Conservation (phyloP, 2,113 vertebrate genomes). For the Hippoglossus stenolepis region DNA sequence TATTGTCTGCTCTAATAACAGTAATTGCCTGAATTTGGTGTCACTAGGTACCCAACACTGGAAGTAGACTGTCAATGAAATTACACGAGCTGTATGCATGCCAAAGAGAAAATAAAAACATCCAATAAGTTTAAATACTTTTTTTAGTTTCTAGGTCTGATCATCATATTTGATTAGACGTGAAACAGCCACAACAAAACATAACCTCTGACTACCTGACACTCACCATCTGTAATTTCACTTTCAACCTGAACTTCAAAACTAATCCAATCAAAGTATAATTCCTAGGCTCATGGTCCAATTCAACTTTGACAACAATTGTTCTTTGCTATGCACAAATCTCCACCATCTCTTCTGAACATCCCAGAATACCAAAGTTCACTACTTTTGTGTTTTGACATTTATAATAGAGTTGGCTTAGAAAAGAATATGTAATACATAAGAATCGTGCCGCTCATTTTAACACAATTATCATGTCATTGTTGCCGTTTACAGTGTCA, state of each 20-base stretch:
- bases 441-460: neutral
- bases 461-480: neutral
- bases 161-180: neutral
- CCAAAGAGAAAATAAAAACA: neutral
- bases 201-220: too few species aligned
- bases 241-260: neutral
- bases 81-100: neutral
- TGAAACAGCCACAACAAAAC: neutral
- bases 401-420: too few species aligned
- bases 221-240: constrained; percentile 21
- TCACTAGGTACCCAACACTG: neutral
- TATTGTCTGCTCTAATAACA: constrained; percentile 6
- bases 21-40: constrained; percentile 3
- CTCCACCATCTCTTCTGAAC: neutral
- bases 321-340: neutral
- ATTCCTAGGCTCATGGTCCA: constrained; percentile 3
- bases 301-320: constrained; percentile 25
- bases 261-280: constrained; percentile 50
- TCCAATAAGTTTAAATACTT: too few species aligned
- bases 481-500: neutral
- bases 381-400: neutral
- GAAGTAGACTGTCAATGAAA: neutral
- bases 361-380: constrained; percentile 6
- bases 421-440: too few species aligned
- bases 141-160: too few species aligned